phyloP scores from a whole-genome alignment of 2,888 invertebrate species.

The Epinotia ramella region DNA sequence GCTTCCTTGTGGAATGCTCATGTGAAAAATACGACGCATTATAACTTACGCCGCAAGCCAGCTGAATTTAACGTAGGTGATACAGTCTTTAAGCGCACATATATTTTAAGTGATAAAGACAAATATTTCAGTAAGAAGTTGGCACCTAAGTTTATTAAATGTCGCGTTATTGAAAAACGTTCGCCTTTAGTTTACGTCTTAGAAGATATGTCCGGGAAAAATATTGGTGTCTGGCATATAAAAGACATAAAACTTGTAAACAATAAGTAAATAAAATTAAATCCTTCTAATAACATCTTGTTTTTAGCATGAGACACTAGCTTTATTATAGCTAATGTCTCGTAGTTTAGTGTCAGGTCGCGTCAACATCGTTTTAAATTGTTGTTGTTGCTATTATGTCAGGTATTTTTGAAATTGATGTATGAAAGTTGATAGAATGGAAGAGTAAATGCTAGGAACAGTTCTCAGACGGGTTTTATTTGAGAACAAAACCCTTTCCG shows the following conservation, averaged over 20 bases:
- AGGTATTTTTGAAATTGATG: neutral
- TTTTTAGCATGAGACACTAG: neutral
- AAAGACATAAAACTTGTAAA: neutral
- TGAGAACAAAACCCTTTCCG: neutral
- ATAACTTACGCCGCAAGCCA: no score
- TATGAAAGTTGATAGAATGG: neutral
- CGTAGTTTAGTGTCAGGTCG: neutral
- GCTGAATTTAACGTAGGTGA: no score
- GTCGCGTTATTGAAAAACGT: constrained; percentile 13
- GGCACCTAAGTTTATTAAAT: constrained; percentile 35
- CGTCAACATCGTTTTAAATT: neutral
- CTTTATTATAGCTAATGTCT: neutral
- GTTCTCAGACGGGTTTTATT: neutral
- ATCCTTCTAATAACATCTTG: neutral
- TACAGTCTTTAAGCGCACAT: neutral
- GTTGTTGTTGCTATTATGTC: neutral
- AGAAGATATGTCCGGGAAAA: constrained; percentile 26
- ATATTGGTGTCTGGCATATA: neutral
- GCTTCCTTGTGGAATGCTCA: no score
- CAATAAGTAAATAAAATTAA: neutral
- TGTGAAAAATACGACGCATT: no score
- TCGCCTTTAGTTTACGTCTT: constrained; percentile 26
- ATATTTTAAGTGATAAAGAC: constrained; percentile 17
- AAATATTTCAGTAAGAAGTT: constrained; percentile 29
- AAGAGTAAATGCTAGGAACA: neutral